phyloP scores from a whole-genome alignment of 2,113 vertebrate genomes.

The Apistogramma diplotaenia region DNA sequence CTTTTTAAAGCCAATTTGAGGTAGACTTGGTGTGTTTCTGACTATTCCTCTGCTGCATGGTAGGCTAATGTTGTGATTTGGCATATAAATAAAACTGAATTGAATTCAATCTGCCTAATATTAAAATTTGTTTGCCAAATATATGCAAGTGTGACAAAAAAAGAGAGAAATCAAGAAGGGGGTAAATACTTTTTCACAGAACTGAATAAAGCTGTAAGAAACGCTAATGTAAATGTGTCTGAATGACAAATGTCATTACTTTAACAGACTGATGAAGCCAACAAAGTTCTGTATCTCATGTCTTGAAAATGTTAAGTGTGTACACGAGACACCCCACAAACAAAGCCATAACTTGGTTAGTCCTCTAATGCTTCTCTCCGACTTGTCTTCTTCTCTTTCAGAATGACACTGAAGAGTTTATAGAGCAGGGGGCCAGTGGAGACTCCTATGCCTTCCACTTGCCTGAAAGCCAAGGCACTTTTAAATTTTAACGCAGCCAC shows the following conservation, averaged over 20 bases:
- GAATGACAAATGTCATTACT: background rate
- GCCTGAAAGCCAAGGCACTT: conserved; percentile 77
- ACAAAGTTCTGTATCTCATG: background rate
- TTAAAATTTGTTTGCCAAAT: no score
- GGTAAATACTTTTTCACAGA: no score
- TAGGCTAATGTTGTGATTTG: no score
- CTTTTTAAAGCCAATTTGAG: no score
- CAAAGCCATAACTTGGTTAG: background rate
- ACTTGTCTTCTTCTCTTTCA: conserved; percentile 47
- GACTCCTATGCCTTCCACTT: conserved; percentile 82
- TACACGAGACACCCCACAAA: background rate
- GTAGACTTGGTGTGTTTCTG: no score
- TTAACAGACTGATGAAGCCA: background rate
- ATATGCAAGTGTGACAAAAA: no score
- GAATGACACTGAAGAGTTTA: conserved; percentile 81
- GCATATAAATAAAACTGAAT: no score
- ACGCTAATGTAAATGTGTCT: background rate
- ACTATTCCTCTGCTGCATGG: no score
- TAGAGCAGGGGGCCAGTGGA: conserved; percentile 79
- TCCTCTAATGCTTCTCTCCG: background rate
- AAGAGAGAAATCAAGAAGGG: no score
- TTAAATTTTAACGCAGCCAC: conserved; percentile 79
- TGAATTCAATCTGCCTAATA: no score
- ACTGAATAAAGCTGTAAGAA: background rate
- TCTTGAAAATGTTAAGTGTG: background rate